Evolutionary conservation across 37 sponge, comb jelly and placozoan species (phyloP).

Genomic region (Beroe ovata): DNA sequence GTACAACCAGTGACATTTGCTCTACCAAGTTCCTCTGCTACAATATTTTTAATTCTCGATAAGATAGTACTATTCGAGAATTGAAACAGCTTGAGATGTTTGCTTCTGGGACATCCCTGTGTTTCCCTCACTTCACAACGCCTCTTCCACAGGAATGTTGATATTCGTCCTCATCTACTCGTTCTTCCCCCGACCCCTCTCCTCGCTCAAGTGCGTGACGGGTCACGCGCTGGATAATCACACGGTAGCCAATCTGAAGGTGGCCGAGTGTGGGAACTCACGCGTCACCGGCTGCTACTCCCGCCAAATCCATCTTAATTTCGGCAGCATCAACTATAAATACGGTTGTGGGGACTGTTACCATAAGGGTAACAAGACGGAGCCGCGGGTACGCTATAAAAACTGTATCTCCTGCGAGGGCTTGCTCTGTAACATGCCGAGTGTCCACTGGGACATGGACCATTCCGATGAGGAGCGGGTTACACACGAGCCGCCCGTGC

Average conservation of each 20-base stretch:
- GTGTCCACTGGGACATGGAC: not conserved
- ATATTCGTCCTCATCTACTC: not conserved
- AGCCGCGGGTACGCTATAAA: not conserved
- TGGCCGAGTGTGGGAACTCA: not conserved
- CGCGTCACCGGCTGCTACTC: not conserved
- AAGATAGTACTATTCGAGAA: too few relatives aligned
- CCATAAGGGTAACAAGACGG: not conserved
- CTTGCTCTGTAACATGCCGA: not conserved
- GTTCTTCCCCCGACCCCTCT: not conserved
- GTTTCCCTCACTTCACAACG: not conserved
- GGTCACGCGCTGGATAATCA: not conserved
- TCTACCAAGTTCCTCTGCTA: too few relatives aligned
- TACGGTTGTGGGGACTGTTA: not conserved
- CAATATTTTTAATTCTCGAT: too few relatives aligned
- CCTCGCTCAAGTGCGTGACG: not conserved
- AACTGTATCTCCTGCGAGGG: not conserved
- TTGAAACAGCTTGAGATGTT: too few relatives aligned
- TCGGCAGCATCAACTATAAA: not conserved
- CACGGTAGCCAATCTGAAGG: not conserved
- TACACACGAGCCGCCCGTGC: not conserved
- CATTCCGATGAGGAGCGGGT: not conserved
- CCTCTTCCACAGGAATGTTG: not conserved
- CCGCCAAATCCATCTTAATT: not conserved
- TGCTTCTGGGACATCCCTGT: too few relatives aligned
- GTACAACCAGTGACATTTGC: too few relatives aligned